Percentiles rank a stretch among this genome's conserved stretches.
Conservation (phyloP, 1,140 invertebrate genomes). For the Rhyacophila brunnea region DNA sequence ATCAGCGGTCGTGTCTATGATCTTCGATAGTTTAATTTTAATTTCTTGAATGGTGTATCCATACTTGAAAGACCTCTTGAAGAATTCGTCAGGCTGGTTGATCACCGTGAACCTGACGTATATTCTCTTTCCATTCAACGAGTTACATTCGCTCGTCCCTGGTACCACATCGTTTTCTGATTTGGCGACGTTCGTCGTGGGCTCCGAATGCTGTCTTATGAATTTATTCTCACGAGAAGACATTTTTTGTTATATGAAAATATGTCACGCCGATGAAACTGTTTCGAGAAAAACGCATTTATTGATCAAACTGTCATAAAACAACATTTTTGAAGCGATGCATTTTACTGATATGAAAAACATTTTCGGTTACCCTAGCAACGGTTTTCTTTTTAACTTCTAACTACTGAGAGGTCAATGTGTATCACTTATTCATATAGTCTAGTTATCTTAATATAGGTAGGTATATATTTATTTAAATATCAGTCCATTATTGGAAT, state of each 20-base stretch:
- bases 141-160: constrained; percentile 19
- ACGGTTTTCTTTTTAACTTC: neutral
- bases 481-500: too few relatives aligned
- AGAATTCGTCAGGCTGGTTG: constrained; percentile 27
- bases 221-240: constrained; percentile 18
- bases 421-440: too few relatives aligned
- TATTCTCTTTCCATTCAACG: constrained; percentile 28
- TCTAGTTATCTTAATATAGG: too few relatives aligned
- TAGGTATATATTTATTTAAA: too few relatives aligned
- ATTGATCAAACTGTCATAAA: constrained; percentile 5
- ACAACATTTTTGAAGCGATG: neutral
- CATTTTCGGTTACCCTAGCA: neutral
- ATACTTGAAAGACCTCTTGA: constrained; percentile 22
- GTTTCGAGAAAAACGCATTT: neutral
- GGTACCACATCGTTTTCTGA: neutral
- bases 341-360: neutral
- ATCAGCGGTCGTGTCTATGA: constrained; percentile 16
- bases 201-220: constrained; percentile 25
- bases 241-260: constrained; percentile 3
- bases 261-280: neutral
- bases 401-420: too few relatives aligned
- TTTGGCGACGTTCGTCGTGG: constrained; percentile 18
- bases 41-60: constrained; percentile 16
- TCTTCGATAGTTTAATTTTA: constrained; percentile 24
- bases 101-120: constrained; percentile 20